Conservation (phyloP, 2,797 vertebrate genomes). For the Rhabdomys pumilio region DNA sequence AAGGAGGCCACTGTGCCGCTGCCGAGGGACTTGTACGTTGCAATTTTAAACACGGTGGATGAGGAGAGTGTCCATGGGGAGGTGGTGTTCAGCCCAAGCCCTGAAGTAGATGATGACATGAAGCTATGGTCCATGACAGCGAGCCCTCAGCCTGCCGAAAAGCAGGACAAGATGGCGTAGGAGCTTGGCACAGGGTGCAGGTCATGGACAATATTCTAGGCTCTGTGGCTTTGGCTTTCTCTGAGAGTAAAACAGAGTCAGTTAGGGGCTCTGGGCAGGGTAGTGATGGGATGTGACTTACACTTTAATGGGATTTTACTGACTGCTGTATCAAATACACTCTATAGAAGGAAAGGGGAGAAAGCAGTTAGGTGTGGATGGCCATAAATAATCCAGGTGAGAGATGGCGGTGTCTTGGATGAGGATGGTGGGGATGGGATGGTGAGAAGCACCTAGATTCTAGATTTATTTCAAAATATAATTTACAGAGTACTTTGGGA, state of each 20-base stretch:
- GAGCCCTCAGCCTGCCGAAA: neutral
- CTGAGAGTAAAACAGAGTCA: neutral
- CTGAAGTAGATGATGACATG: neutral
- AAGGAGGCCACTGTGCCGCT: neutral
- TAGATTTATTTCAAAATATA: slow-evolving; percentile 21
- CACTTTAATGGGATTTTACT: neutral
- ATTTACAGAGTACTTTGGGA: slow-evolving; percentile 52
- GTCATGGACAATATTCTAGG: neutral
- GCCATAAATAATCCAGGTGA: neutral
- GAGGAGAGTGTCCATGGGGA: neutral
- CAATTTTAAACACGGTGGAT: neutral
- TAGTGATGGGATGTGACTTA: neutral
- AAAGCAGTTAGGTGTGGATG: neutral
- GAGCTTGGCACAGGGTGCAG: neutral
- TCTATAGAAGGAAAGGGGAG: neutral
- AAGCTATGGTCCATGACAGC: neutral
- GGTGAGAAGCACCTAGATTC: neutral
- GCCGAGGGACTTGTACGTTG: neutral
- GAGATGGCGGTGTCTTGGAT: neutral
- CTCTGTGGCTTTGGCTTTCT: neutral
- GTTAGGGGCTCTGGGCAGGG: neutral
- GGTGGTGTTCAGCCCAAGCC: neutral
- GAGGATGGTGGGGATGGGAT: neutral
- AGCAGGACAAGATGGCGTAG: neutral
- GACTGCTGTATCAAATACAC: neutral